These are phyloP conservation scores for Papio anubis DNA, from an alignment of 2,113 vertebrate genomes.

Conservation along the genomic window DNA sequence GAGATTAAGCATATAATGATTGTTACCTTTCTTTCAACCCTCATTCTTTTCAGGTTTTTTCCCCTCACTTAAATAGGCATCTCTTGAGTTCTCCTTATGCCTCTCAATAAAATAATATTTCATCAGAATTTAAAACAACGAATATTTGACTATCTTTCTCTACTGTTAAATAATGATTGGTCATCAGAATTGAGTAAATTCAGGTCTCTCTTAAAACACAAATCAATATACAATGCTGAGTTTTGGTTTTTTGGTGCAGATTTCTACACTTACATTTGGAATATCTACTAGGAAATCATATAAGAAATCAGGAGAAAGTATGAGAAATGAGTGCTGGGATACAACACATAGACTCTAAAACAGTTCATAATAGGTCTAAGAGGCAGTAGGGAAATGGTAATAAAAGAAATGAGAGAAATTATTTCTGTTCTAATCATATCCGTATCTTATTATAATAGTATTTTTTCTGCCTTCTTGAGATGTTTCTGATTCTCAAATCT, in stretches of 20 bases:
- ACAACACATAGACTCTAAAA: not conserved
- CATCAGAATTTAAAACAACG: not conserved
- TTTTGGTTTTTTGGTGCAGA: not conserved
- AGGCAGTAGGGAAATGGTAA: not conserved
- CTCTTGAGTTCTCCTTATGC: slow-evolving; percentile 1
- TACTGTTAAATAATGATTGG: not conserved
- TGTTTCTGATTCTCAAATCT: not conserved
- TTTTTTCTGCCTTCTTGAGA: not conserved
- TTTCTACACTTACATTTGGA: not conserved
- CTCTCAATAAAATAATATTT: not conserved
- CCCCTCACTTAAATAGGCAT: not conserved
- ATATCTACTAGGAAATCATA: not conserved
- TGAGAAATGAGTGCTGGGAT: not conserved
- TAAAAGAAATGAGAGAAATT: not conserved
- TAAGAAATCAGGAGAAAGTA: not conserved
- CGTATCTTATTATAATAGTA: not conserved
- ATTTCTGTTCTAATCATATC: not conserved
- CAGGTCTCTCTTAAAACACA: not conserved
- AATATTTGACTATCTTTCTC: not conserved
- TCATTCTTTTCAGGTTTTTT: not conserved
- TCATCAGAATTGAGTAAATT: not conserved
- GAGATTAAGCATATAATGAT: not conserved
- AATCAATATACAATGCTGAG: not conserved
- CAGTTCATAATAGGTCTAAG: not conserved
- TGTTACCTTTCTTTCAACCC: not conserved